Evolutionary conservation across 2,888 invertebrate species (phyloP).

Genomic region (Tenthredo amoena): DNA sequence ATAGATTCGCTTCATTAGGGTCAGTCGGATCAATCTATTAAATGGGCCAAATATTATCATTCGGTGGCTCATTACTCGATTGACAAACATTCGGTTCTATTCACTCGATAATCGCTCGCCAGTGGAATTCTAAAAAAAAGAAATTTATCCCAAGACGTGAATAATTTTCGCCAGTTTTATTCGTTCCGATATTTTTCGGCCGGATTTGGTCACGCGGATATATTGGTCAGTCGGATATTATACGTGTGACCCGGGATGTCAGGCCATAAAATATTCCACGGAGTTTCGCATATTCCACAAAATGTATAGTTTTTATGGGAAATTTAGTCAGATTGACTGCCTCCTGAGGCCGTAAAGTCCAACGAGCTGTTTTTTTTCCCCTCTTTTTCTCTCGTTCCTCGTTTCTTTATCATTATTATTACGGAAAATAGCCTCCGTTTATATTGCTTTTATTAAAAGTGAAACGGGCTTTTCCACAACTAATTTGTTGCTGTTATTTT

Average conservation of each 20-base stretch:
- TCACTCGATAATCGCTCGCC: background rate
- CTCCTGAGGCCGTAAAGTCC: background rate
- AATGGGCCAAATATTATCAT: background rate
- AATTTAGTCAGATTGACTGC: constrained; percentile 23
- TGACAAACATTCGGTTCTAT: background rate
- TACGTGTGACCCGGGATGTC: background rate
- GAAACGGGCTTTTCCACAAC: background rate
- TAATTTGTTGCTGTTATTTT: background rate
- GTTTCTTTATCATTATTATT: background rate
- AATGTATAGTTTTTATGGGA: constrained; percentile 16
- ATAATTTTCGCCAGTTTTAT: background rate
- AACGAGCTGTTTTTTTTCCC: background rate
- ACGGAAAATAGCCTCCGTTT: background rate
- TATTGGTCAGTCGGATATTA: background rate
- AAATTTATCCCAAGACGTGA: background rate
- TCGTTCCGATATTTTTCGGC: background rate
- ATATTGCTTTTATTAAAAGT: constrained; percentile 6
- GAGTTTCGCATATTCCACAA: background rate
- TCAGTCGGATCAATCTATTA: background rate
- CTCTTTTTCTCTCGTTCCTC: background rate
- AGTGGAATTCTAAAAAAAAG: no score
- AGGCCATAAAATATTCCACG: background rate
- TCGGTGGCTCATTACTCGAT: background rate
- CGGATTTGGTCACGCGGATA: background rate
- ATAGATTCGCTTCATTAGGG: constrained; percentile 7